phyloP scores from a whole-genome alignment of 2,888 invertebrate genomes.

The Pandemis cinnamomeana region DNA sequence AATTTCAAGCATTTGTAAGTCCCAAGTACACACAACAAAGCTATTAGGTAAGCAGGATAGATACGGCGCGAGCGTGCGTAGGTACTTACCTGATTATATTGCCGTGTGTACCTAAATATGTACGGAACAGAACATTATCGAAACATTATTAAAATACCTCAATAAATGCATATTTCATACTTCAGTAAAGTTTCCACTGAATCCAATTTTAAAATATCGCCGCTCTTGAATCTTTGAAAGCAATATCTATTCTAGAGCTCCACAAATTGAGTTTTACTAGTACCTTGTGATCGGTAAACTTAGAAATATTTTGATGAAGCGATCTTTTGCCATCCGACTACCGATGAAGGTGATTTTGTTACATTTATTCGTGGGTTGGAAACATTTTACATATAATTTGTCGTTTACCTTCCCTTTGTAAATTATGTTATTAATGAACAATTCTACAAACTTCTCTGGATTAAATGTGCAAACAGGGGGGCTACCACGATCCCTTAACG shows the following conservation, averaged over 20 bases:
- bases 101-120: background rate
- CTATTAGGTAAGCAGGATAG: no score
- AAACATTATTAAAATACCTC: background rate
- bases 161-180: background rate
- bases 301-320: background rate
- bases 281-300: background rate
- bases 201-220: slow-evolving; percentile 16
- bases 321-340: background rate
- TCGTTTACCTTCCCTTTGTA: background rate
- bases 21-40: no score
- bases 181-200: slow-evolving; percentile 3
- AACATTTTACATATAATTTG: background rate
- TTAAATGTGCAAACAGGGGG: background rate
- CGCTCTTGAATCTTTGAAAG: background rate
- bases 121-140: background rate
- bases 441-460: background rate
- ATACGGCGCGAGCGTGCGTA: no score
- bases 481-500: no score
- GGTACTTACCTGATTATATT: no score
- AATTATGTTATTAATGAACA: background rate
- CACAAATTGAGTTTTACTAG: background rate
- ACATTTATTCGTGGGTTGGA: slow-evolving; percentile 1
- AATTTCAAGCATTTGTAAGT: no score
- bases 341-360: background rate
- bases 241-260: background rate